These are phyloP conservation scores for Xanthorhoe spadicearia DNA, from an alignment of 2,888 invertebrate genomes.

Conservation along the genomic window DNA sequence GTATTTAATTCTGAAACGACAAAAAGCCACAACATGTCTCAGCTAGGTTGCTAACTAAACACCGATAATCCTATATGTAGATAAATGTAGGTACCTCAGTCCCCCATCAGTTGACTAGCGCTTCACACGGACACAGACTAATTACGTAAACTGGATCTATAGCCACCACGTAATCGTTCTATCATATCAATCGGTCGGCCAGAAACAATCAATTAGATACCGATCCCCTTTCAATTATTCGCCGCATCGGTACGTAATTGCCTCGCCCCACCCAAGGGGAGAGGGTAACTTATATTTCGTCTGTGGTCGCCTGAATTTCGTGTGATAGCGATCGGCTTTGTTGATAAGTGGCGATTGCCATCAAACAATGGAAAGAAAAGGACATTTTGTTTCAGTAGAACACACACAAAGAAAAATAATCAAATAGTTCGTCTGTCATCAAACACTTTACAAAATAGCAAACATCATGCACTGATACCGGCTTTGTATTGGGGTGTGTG, in stretches of 20 bases:
- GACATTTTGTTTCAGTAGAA: too few species aligned
- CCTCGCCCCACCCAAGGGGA: slow-evolving; percentile 59
- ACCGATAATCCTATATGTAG: background rate
- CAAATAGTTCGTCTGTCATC: too few species aligned
- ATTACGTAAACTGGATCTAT: slow-evolving; percentile 31
- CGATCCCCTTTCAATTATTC: slow-evolving; percentile 81
- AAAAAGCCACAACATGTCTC: too few species aligned
- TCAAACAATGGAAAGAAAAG: too few species aligned
- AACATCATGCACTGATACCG: too few species aligned
- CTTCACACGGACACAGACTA: slow-evolving; percentile 28
- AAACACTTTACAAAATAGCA: too few species aligned
- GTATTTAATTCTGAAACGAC: too few species aligned
- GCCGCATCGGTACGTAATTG: slow-evolving; percentile 73
- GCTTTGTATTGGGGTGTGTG: too few species aligned
- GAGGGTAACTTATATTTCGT: slow-evolving; percentile 25
- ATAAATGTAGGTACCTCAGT: background rate
- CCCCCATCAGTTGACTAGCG: slow-evolving; percentile 1
- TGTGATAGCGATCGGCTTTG: slow-evolving; percentile 14
- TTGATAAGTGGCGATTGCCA: background rate
- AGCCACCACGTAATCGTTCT: slow-evolving; percentile 42
- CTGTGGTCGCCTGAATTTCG: slow-evolving; percentile 51
- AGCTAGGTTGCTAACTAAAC: background rate
- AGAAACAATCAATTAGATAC: slow-evolving; percentile 80
- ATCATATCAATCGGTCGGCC: slow-evolving; percentile 75
- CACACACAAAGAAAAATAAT: too few species aligned